Evolutionary conservation across 1,140 invertebrate species (phyloP), one percentile per base, ranked within the genome.

Genomic region (Trichonephila clavipes): DNA sequence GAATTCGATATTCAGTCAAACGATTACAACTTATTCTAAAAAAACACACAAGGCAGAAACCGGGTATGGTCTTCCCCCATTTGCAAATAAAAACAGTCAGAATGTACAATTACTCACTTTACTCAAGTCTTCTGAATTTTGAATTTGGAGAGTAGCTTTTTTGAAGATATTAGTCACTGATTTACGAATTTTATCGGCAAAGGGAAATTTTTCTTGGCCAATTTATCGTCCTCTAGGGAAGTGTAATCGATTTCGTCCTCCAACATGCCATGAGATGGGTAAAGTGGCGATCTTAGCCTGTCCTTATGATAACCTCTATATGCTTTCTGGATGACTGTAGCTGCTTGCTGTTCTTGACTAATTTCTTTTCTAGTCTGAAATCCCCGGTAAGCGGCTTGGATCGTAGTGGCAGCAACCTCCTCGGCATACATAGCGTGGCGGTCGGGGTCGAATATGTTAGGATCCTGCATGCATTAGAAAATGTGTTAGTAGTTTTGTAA

Each of bases 371-470:
- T 7, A 0, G 58, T 62, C 51, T 72, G 19, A 34, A 81, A 88
- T 1, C 69, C 85, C 19, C 86, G 44, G 44, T 62, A 93, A n/a
- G 51, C 58, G 4, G 92, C 92, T 64, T 93, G 92, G 51, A 93
- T 88, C 0, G 44, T 93, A 0, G 66, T 81, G 12, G 92, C 92
- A 19, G 92, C 92, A 7, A 64, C 61, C 12, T 72, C 85, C 61
- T 93, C 59, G 0, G 66, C n/a, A 19, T 93, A 93, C 28, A 81
- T 12, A 6, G 85, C 66, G 7, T 93, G 61, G 0, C 92, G 69
- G 0, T 88, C 85, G 14, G 92, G 66, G 62, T 93, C 92, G 58
- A 93, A 93, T 18, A 93, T 93, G 40, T 64, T 93, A 5, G 92
- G 85, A 64, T 93, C 92, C 92, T 93, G 59, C 34, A 18, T 16